Percentiles rank a stretch among this genome's conserved stretches.
Conservation (phyloP, 2,113 vertebrate genomes). For the Oophaga pumilio region DNA sequence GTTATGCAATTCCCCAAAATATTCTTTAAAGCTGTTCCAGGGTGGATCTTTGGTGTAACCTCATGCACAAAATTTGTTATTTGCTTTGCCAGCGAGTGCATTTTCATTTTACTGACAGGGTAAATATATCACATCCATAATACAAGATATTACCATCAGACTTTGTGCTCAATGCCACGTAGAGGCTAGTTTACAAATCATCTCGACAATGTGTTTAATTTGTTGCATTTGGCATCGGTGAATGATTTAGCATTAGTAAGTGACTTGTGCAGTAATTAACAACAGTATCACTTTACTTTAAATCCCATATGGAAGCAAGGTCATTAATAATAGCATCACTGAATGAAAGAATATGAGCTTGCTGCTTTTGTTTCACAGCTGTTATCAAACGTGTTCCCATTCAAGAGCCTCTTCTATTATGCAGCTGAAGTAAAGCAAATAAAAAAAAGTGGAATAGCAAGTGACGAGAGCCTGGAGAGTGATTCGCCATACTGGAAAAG, state of each 20-base stretch:
- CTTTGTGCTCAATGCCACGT: background rate
- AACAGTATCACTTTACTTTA: constrained; percentile 42
- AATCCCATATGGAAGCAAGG: constrained; percentile 45
- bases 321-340: constrained; percentile 41
- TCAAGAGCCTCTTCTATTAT: constrained; percentile 31
- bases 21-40: background rate
- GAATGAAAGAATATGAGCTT: constrained; percentile 34
- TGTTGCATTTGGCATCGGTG: constrained; percentile 24
- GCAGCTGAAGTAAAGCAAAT: constrained; percentile 19
- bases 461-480: background rate
- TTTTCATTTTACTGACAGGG: background rate
- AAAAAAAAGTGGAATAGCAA: constrained; percentile 28
- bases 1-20: background rate
- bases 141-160: constrained; percentile 1
- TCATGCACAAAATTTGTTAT: background rate
- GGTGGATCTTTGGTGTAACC: background rate
- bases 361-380: constrained; percentile 48
- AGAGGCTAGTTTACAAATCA: constrained; percentile 23
- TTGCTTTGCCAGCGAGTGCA: background rate
- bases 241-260: constrained; percentile 23
- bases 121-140: constrained; percentile 8
- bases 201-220: constrained; percentile 35
- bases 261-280: constrained; percentile 45
- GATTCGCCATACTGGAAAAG: background rate
- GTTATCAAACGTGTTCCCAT: constrained; percentile 45